Conservation (phyloP, 2,888 invertebrate genomes). For the Carabus problematicus region DNA sequence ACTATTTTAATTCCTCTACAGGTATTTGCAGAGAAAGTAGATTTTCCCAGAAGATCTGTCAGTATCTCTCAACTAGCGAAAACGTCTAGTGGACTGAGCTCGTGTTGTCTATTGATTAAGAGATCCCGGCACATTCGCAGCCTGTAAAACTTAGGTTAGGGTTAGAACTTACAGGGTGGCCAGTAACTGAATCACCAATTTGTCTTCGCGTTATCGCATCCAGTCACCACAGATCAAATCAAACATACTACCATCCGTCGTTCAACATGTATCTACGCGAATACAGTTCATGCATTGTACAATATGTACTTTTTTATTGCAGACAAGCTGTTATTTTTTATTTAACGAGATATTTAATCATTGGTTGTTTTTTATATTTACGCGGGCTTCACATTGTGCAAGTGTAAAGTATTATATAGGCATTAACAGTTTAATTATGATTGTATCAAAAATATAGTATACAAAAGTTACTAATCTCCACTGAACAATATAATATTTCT, state of each 20-base stretch:
- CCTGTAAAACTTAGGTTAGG: constrained; percentile 51
- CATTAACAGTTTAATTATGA: constrained; percentile 18
- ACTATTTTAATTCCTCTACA: too few relatives aligned
- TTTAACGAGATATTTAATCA: constrained; percentile 16
- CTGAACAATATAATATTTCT: not conserved
- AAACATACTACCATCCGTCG: constrained; percentile 14
- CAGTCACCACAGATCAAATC: constrained; percentile 27
- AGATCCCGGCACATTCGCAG: constrained; percentile 57
- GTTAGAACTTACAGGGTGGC: not conserved
- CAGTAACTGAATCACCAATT: constrained; percentile 32
- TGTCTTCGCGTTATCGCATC: constrained; percentile 36
- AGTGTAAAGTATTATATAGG: not conserved
- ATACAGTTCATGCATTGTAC: too few relatives aligned
- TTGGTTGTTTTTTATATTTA: not conserved
- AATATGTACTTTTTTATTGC: constrained; percentile 10
- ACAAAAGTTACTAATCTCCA: not conserved
- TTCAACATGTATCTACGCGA: not conserved
- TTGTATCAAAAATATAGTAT: constrained; percentile 1
- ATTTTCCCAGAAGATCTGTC: constrained; percentile 80
- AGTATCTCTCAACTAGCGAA: constrained; percentile 82
- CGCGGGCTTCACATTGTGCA: not conserved
- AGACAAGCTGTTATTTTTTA: constrained; percentile 1
- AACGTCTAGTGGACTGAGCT: constrained; percentile 79
- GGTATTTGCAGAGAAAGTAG: constrained; percentile 86
- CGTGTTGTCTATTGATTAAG: constrained; percentile 78